Base-by-base conservation (phyloP, 2,113 vertebrate genomes). In the Clinocottus analis region DNA sequence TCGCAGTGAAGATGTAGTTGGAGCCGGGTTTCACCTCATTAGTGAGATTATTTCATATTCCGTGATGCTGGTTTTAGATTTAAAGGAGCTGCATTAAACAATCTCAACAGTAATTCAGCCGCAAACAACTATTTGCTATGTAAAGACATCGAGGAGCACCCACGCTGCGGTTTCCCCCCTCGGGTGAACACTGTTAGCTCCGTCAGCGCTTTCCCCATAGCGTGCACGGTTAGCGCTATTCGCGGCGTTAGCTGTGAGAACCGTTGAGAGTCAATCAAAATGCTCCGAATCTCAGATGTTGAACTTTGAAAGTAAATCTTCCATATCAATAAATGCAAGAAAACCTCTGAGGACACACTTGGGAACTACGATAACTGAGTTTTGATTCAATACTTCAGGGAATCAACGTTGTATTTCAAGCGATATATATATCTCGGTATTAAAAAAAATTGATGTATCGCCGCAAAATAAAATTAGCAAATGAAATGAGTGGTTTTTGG, bases 391-490 rank as follows among this genome's bases (percentile, higher is more conserved):
- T 4, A 58, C 65, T 19, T 12, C 2, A 13, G 16, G 25, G 21
- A 51, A 21, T 53, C 12, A 33, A 25, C 7, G 7, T 8, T 21
- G 21, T 23, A 14, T 58, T 1, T n/a, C n/a, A 41, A 41, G 13
- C 12, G 2, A 3, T 13, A 41, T 39, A 7, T 2, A 12, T 59
- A 17, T 49, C 9, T 49, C 33, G 12, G 25, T 43, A n/a, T 14
- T 51, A 62, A 35, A 59, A 17, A 58, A 10, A 33, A n/a, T n/a
- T 14, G 19, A 72, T n/a, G 1, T 8, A 73, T 53, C 27, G 27
- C 37, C 23, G 56, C 45, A n/a, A 11, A 62, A 39, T n/a, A 3
- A 64, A 71, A 71, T 66, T 23, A 60, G 51, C 58, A 71, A 79
- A 63, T 67, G 4, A 73, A 33, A 9, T 21, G 16, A 55, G 47